phyloP scores from a whole-genome alignment of 2,113 vertebrate species.

The Apodemus speciosus region DNA sequence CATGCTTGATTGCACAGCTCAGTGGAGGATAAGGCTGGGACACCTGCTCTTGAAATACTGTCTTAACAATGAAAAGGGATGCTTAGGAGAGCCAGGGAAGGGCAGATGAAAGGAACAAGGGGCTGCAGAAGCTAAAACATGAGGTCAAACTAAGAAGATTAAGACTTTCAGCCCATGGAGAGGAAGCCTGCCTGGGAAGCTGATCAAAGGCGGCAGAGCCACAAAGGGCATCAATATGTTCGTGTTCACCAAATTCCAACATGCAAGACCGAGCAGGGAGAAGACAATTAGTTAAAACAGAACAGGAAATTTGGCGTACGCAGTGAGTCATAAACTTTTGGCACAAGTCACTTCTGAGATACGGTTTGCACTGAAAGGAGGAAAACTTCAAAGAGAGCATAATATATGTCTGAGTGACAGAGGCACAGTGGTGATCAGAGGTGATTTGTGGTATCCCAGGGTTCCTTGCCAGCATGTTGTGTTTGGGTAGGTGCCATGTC shows the following conservation, averaged over 20 bases:
- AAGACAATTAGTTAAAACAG: slow-evolving; percentile 62
- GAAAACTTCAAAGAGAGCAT: slow-evolving; percentile 34
- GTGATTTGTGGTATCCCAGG: not conserved
- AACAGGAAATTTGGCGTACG: slow-evolving; percentile 14
- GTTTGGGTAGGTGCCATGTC: not conserved
- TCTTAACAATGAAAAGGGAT: slow-evolving; percentile 69
- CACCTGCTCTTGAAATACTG: slow-evolving; percentile 67
- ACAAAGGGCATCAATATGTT: slow-evolving; percentile 10
- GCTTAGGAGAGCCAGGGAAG: slow-evolving; percentile 66
- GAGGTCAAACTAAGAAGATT: slow-evolving; percentile 77
- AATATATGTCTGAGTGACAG: slow-evolving; percentile 15
- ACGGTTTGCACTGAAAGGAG: slow-evolving; percentile 57
- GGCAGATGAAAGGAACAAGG: slow-evolving; percentile 67
- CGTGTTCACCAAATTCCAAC: slow-evolving; percentile 62
- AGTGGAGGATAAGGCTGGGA: slow-evolving; percentile 53
- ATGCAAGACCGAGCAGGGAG: slow-evolving; percentile 6
- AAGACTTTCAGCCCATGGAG: slow-evolving; percentile 61
- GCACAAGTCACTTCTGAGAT: slow-evolving; percentile 54
- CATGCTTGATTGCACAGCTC: slow-evolving; percentile 51
- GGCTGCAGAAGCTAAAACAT: slow-evolving; percentile 45
- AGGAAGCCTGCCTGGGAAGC: slow-evolving; percentile 61
- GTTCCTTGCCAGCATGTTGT: slow-evolving; percentile 2
- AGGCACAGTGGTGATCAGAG: not conserved
- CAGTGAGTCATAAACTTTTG: slow-evolving; percentile 65
- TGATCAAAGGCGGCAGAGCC: slow-evolving; percentile 69